phyloP scores from a whole-genome alignment of 2,888 invertebrate species.

The Teleiodes luculella region DNA sequence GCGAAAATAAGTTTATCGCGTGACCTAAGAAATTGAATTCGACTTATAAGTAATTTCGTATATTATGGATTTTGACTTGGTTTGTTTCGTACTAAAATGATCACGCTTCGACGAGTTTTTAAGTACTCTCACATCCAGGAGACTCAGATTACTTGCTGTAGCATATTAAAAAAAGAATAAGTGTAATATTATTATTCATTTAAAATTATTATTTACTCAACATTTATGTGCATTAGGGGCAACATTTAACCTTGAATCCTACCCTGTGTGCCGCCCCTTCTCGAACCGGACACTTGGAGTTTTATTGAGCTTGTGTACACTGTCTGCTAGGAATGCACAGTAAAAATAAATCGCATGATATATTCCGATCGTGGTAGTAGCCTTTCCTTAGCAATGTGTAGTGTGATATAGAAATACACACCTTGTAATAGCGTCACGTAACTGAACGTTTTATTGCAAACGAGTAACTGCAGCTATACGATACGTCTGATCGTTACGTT shows the following conservation, averaged over 20 bases:
- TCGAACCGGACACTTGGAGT: conserved; percentile 38
- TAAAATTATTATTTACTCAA: neutral
- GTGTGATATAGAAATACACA: neutral
- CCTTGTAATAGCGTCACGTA: neutral
- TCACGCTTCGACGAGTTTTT: no score
- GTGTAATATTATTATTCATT: no score
- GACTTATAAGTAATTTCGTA: no score
- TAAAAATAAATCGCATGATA: conserved; percentile 6
- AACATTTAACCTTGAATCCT: neutral
- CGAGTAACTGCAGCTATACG: no score
- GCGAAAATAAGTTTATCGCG: neutral
- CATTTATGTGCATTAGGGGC: neutral
- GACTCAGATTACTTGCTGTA: no score
- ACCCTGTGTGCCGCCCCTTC: neutral
- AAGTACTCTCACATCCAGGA: no score
- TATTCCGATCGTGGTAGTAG: neutral
- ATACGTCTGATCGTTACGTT: no score
- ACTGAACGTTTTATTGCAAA: neutral
- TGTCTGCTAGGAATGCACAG: conserved; percentile 3
- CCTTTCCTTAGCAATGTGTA: neutral
- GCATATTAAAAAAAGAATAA: no score
- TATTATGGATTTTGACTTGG: no score
- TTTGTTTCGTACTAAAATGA: no score
- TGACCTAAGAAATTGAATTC: neutral
- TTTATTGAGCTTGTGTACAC: conserved; percentile 34